Evolutionary conservation across 2,888 invertebrate genomes (phyloP).

Genomic region (Malthinus flaveolus): DNA sequence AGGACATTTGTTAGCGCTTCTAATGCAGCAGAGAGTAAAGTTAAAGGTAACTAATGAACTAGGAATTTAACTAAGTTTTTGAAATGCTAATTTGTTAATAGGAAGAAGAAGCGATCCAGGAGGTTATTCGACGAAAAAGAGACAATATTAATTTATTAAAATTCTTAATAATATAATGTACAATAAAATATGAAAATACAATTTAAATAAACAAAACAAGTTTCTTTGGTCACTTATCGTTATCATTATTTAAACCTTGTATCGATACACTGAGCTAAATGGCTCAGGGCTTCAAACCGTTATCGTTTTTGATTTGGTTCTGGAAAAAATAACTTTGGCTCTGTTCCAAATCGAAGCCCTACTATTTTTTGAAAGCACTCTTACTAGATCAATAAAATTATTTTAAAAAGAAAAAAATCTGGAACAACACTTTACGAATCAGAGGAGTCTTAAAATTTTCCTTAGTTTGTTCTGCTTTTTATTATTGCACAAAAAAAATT

Average conservation of each 20-base stretch:
- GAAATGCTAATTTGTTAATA: neutral
- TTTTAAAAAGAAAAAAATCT: too few relatives aligned
- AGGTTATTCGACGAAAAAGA: neutral
- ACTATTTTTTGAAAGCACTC: too few relatives aligned
- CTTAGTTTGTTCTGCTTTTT: too few relatives aligned
- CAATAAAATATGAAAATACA: neutral
- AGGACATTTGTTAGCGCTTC: conserved; percentile 69
- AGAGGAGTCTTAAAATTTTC: too few relatives aligned
- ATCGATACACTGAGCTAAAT: conserved; percentile 83
- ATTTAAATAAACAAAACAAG: conserved; percentile 3
- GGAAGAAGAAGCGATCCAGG: conserved; percentile 9
- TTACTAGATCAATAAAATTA: too few relatives aligned
- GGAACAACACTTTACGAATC: too few relatives aligned
- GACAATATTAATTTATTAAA: neutral
- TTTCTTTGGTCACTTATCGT: conserved; percentile 33
- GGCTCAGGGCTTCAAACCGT: too few relatives aligned
- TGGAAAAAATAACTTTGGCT: too few relatives aligned
- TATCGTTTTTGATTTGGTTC: too few relatives aligned
- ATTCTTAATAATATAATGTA: neutral
- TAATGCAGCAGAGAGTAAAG: conserved; percentile 61
- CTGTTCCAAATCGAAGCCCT: too few relatives aligned
- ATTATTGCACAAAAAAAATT: too few relatives aligned
- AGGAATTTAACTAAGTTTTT: neutral
- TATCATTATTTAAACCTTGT: conserved; percentile 72
- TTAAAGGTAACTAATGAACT: conserved; percentile 39